phyloP scores from a whole-genome alignment of 2,113 vertebrate species.

The Phylloscopus whistleri region DNA sequence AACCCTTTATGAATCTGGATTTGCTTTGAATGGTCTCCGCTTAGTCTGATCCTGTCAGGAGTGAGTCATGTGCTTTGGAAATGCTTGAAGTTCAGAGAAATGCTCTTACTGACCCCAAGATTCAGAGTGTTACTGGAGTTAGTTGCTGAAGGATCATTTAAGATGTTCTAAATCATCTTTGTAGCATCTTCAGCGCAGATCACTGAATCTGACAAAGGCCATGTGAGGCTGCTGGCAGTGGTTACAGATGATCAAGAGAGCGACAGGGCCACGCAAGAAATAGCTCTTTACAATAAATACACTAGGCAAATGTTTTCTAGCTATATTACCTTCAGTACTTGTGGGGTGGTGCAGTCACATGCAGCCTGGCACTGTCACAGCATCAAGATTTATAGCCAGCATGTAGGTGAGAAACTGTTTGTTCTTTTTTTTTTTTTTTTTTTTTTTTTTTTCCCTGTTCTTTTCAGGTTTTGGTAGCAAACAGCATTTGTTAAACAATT shows the following conservation, averaged over 20 bases:
- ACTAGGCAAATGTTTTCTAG: neutral
- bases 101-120: neutral
- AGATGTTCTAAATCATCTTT: neutral
- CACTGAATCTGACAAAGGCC: neutral
- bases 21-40: neutral
- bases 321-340: neutral
- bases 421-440: neutral
- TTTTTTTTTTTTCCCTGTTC: neutral
- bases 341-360: neutral
- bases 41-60: conserved; percentile 27
- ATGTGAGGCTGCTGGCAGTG: neutral
- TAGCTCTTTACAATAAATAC: fast-evolving
- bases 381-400: neutral
- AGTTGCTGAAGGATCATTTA: neutral
- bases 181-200: neutral
- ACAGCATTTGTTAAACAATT: neutral
- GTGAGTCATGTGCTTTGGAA: conserved; percentile 40
- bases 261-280: neutral
- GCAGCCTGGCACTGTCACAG: fast-evolving
- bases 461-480: neutral
- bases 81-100: neutral
- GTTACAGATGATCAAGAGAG: neutral
- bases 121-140: neutral
- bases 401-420: neutral
- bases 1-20: neutral